A percentile compares a stretch with the other conserved stretches of the same genome.
These are phyloP conservation scores for Darevskia mixta DNA, from an alignment of 2,797 vertebrate species.

Conservation along the genomic window DNA sequence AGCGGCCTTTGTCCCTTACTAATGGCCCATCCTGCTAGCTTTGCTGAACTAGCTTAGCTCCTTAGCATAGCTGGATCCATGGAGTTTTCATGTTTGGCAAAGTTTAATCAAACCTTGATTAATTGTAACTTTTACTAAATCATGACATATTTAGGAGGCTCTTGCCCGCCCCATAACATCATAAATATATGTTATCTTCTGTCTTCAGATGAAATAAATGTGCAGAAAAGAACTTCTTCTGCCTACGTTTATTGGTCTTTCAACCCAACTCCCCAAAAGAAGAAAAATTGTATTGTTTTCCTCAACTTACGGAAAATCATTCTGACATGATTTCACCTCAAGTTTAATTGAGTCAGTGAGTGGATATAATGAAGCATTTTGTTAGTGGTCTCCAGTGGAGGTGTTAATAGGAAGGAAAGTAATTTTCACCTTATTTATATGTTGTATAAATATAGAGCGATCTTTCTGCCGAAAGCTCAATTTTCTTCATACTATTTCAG, in stretches of 20 bases:
- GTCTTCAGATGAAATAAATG: not conserved
- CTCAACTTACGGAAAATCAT: conserved; percentile 2
- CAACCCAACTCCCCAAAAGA: not conserved
- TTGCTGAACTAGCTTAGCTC: too few relatives aligned
- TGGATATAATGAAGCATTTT: conserved; percentile 6
- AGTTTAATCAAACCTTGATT: too few relatives aligned
- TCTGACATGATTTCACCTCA: conserved; percentile 36
- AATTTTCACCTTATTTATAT: conserved; percentile 41
- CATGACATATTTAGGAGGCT: too few relatives aligned
- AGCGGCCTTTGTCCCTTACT: too few relatives aligned
- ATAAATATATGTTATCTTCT: not conserved
- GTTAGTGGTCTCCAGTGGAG: conserved; percentile 27
- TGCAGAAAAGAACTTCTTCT: conserved; percentile 35
- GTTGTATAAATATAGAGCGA: conserved; percentile 26
- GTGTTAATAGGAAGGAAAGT: conserved; percentile 40
- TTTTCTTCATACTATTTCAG: not conserved
- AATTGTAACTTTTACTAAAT: too few relatives aligned
- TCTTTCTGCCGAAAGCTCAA: conserved; percentile 26
- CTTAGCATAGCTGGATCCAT: too few relatives aligned
- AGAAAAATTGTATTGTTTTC: not conserved
- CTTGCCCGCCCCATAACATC: too few relatives aligned
- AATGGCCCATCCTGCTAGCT: too few relatives aligned
- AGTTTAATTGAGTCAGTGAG: not conserved
- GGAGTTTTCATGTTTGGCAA: too few relatives aligned
- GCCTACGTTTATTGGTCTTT: not conserved